A percentile compares a stretch with the other conserved stretches of the same genome.
Conservation (phyloP, 2,888 invertebrate species). For the Flabesymbios commensalis region DNA sequence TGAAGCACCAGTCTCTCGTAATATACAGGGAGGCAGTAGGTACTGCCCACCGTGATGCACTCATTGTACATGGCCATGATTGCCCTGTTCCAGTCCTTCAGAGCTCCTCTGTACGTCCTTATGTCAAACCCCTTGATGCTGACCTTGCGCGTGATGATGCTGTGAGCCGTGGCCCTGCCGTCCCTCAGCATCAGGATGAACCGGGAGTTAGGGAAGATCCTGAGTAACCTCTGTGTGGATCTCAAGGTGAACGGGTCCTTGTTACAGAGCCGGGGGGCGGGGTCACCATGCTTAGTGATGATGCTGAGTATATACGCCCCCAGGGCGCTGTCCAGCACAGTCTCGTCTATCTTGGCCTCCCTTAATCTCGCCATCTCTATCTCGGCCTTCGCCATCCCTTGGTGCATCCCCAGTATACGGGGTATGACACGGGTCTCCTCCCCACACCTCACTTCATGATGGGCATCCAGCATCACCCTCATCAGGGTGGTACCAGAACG, state of each 20-base stretch:
- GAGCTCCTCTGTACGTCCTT: slow-evolving; percentile 85
- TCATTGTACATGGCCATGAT: slow-evolving; percentile 76
- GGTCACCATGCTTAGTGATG: slow-evolving; percentile 92
- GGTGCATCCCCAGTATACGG: slow-evolving; percentile 81
- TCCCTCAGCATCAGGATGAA: slow-evolving; percentile 98
- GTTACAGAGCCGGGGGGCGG: slow-evolving; percentile 91
- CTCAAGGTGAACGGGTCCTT: slow-evolving; percentile 97
- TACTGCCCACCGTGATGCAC: slow-evolving; percentile 49
- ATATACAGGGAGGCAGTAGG: slow-evolving; percentile 82
- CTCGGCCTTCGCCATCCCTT: slow-evolving; percentile 92
- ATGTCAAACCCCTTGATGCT: slow-evolving; percentile 90
- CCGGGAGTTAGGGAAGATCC: slow-evolving; percentile 88
- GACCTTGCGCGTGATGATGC: slow-evolving; percentile 91
- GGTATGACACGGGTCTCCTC: slow-evolving; percentile 94
- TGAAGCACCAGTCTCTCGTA: slow-evolving; percentile 97
- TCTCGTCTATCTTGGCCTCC: slow-evolving; percentile 88
- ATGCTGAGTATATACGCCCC: slow-evolving; percentile 86
- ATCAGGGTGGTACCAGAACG: slow-evolving; percentile 85
- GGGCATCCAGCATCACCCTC: slow-evolving; percentile 96
- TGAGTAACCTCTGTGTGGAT: slow-evolving; percentile 73
- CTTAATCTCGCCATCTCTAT: slow-evolving; percentile 87
- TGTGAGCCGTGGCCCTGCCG: slow-evolving; percentile 97
- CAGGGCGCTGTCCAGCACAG: slow-evolving; percentile 88
- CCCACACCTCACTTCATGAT: slow-evolving; percentile 92
- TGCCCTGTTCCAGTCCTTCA: slow-evolving; percentile 95